These are phyloP conservation scores for Kobus ellipsiprymnus DNA, from an alignment of 2,113 vertebrate genomes.

Conservation along the genomic window DNA sequence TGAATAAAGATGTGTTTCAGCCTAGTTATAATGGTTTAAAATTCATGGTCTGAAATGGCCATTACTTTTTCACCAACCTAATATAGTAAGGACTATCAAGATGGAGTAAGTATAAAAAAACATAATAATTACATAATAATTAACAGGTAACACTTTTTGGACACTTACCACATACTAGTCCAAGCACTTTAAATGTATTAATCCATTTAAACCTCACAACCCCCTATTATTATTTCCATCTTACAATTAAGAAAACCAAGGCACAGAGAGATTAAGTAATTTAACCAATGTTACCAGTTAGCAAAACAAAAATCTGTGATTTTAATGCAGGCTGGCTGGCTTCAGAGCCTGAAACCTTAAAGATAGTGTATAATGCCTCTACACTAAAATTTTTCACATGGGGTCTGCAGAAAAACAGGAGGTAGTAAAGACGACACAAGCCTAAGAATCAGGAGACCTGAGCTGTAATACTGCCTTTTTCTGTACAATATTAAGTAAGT, in stretches of 20 bases:
- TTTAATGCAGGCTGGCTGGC: background rate
- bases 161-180: background rate
- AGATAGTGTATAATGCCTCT: background rate
- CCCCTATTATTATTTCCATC: background rate
- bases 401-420: background rate
- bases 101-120: background rate
- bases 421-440: background rate
- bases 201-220: background rate
- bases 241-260: background rate
- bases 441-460: background rate
- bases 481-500: background rate
- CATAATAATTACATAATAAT: background rate
- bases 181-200: background rate
- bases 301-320: background rate
- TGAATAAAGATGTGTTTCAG: background rate
- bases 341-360: background rate
- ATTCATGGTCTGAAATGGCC: background rate
- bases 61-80: background rate
- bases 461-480: background rate
- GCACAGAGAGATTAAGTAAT: background rate
- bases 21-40: background rate
- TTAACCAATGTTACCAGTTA: background rate
- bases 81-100: background rate
- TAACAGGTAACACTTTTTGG: background rate
- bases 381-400: background rate